These are phyloP conservation scores for Neosilurus mollespiculum DNA, from an alignment of 2,797 vertebrate genomes.

Conservation along the genomic window DNA sequence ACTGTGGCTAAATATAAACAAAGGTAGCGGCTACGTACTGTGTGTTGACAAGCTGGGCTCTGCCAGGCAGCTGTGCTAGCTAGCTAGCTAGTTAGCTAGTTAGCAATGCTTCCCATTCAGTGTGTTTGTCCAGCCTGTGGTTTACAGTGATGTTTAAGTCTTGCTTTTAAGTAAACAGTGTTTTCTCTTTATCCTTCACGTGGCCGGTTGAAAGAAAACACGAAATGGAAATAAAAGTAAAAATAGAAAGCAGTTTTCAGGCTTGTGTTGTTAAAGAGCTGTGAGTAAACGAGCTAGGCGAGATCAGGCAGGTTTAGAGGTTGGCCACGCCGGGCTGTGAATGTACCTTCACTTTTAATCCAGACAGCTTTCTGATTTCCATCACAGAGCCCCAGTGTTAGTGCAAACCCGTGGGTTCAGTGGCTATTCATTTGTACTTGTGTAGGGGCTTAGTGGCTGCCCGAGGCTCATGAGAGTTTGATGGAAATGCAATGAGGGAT, in stretches of 20 bases:
- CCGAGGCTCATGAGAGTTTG: constrained; percentile 62
- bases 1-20: constrained; percentile 51
- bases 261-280: not conserved
- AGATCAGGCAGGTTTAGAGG: not conserved
- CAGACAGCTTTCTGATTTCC: constrained; percentile 22
- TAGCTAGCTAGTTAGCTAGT: not conserved
- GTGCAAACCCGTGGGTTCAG: constrained; percentile 21
- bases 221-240: not conserved
- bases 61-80: not conserved
- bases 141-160: not conserved
- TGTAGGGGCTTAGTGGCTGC: constrained; percentile 60
- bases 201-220: not conserved
- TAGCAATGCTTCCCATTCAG: constrained; percentile 6
- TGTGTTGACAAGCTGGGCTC: constrained; percentile 41
- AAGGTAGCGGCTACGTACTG: constrained; percentile 35
- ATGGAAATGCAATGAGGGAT: constrained; percentile 65
- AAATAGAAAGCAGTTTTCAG: too few relatives aligned
- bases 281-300: not conserved
- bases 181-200: not conserved
- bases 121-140: not conserved
- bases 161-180: not conserved
- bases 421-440: constrained; percentile 51
- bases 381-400: constrained; percentile 23
- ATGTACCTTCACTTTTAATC: constrained; percentile 7
- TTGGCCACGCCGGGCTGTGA: not conserved